Percentiles rank a stretch among this genome's conserved stretches.
Evolutionary conservation across 2,888 invertebrate species (phyloP).

Genomic region (Perdita meconis): DNA sequence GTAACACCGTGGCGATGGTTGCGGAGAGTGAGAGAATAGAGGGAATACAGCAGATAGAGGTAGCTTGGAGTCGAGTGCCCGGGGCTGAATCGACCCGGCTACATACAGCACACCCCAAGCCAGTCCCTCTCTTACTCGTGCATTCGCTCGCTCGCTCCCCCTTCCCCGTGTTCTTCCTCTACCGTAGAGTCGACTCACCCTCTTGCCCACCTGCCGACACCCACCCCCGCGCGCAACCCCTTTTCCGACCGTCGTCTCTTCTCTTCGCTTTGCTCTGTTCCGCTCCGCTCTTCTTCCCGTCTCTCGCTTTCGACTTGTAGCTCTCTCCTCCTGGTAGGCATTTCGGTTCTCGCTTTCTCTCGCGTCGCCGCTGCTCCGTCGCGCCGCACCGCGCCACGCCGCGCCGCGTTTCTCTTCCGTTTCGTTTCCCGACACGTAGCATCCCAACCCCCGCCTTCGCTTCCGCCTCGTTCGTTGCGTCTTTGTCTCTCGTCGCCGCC

Average conservation of each 20-base stretch:
- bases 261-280: conserved; percentile 35
- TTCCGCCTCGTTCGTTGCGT: conserved; percentile 42
- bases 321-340: conserved; percentile 17
- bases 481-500: conserved; percentile 43
- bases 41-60: conserved; percentile 83
- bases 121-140: conserved; percentile 69
- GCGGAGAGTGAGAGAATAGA: conserved; percentile 78
- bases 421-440: conserved; percentile 40
- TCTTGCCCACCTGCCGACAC: conserved; percentile 51
- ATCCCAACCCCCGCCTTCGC: conserved; percentile 17
- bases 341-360: conserved; percentile 29
- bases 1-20: conserved; percentile 75
- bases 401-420: conserved; percentile 15
- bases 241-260: conserved; percentile 56
- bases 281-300: conserved; percentile 8
- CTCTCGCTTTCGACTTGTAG: conserved; percentile 27
- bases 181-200: conserved; percentile 54
- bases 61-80: conserved; percentile 83
- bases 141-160: conserved; percentile 67
- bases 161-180: conserved; percentile 45
- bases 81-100: conserved; percentile 83
- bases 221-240: conserved; percentile 49
- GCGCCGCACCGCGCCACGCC: conserved; percentile 6
- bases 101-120: conserved; percentile 77
- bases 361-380: conserved; percentile 10